A percentile compares a stretch with the other conserved stretches of the same genome.
Evolutionary conservation across 2,888 invertebrate species (phyloP).

Genomic region (Myopa testacea): DNA sequence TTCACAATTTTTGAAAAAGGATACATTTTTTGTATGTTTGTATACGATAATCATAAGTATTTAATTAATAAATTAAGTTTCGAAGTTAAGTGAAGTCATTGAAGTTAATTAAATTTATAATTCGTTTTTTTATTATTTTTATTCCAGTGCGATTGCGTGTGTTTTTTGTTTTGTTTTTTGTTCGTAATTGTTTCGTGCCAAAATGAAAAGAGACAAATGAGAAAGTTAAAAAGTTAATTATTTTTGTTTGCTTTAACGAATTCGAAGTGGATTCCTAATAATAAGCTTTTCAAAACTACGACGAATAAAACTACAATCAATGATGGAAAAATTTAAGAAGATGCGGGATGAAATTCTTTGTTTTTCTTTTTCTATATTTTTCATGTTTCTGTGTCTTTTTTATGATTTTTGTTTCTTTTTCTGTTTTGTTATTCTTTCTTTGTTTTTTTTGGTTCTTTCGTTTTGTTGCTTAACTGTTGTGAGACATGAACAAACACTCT

Average conservation of each 20-base stretch:
- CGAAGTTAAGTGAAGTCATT: background rate
- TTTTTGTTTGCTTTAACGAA: background rate
- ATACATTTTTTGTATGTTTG: conserved; percentile 44
- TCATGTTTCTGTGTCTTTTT: no score
- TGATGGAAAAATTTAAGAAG: background rate
- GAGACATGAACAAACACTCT: conserved; percentile 5
- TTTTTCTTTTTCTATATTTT: no score
- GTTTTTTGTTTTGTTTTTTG: background rate
- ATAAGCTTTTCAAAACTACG: background rate
- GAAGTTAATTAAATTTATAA: no score
- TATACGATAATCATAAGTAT: conserved; percentile 34
- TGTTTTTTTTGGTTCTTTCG: conserved; percentile 9
- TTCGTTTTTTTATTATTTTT: conserved; percentile 6
- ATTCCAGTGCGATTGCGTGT: background rate
- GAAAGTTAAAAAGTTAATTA: conserved; percentile 29
- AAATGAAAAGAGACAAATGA: background rate
- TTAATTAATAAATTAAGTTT: conserved; percentile 29
- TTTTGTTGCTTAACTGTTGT: conserved; percentile 33
- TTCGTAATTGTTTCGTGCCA: background rate
- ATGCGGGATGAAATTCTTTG: background rate
- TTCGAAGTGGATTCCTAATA: no score
- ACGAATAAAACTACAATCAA: background rate
- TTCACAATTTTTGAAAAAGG: conserved; percentile 24
- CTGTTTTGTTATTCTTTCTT: no score
- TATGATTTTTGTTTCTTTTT: no score